Conservation (phyloP, 2,113 vertebrate species). For the Atrichornis clamosus region DNA sequence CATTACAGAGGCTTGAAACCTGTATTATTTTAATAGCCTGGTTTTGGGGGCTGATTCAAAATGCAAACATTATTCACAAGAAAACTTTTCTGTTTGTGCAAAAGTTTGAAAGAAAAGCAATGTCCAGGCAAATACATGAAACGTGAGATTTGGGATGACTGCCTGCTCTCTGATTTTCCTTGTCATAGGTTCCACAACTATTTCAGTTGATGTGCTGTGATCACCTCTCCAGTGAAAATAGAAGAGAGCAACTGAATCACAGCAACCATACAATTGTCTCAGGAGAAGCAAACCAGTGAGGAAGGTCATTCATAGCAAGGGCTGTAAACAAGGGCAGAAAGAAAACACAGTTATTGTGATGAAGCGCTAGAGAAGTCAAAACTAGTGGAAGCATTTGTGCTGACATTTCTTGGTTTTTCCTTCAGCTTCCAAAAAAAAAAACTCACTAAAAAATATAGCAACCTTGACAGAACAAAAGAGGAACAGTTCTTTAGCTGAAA, state of each 20-base stretch:
- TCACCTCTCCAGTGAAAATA: neutral
- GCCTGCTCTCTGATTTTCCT: neutral
- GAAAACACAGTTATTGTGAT: neutral
- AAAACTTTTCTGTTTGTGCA: neutral
- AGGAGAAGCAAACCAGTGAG: neutral
- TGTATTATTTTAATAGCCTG: neutral
- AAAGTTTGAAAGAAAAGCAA: neutral
- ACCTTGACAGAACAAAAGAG: neutral
- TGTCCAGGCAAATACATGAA: neutral
- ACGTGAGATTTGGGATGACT: neutral
- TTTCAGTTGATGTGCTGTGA: neutral
- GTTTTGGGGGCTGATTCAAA: neutral
- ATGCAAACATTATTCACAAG: neutral
- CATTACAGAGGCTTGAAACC: neutral
- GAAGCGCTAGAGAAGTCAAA: neutral
- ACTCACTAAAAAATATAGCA: neutral
- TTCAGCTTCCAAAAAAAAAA: neutral
- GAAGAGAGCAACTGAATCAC: neutral
- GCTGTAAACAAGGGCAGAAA: neutral
- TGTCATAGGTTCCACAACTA: neutral
- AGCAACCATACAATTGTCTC: neutral
- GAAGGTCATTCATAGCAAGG: neutral
- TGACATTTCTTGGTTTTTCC: neutral
- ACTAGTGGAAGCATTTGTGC: neutral
- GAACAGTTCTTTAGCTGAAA: neutral